phyloP scores from a whole-genome alignment of 1,140 invertebrate species.

The Aleiodes sp. region DNA sequence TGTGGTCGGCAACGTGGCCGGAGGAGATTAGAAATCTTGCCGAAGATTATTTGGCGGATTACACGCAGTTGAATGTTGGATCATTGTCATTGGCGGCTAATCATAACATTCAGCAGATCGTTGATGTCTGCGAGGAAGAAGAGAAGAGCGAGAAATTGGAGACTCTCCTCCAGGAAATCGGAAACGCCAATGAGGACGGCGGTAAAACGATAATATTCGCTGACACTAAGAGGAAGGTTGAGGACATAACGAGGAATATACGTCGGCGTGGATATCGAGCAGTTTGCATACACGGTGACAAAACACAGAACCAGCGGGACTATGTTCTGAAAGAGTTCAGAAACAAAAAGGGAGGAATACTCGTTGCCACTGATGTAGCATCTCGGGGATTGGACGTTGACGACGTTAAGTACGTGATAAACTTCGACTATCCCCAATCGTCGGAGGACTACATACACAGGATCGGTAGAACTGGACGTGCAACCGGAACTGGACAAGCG shows the following conservation, averaged over 20 bases:
- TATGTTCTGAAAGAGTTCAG: constrained; percentile 97
- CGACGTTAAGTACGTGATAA: constrained; percentile 99
- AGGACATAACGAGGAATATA: constrained; percentile 90
- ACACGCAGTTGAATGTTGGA: constrained; percentile 94
- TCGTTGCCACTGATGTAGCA: constrained; percentile 98
- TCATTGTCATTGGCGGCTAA: constrained; percentile 92
- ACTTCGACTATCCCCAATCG: constrained; percentile 98
- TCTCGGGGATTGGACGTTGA: constrained; percentile 98
- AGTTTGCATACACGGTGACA: constrained; percentile 96
- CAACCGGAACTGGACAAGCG: no score
- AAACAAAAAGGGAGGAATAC: constrained; percentile 86
- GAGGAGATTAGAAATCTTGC: constrained; percentile 94
- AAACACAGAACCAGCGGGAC: constrained; percentile 95
- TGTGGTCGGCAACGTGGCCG: no score
- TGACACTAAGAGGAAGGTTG: constrained; percentile 97
- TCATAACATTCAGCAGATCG: constrained; percentile 96
- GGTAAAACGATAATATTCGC: constrained; percentile 97
- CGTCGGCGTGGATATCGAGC: constrained; percentile 90
- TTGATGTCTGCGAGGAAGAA: constrained; percentile 91
- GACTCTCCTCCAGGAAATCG: constrained; percentile 88
- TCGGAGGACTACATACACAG: constrained; percentile 99
- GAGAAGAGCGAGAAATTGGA: constrained; percentile 88
- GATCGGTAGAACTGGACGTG: constrained; percentile 96
- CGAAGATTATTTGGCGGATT: constrained; percentile 90
- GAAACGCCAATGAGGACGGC: constrained; percentile 83